These are phyloP conservation scores for Deilephila porcellus DNA, from an alignment of 2,888 invertebrate genomes.

Conservation along the genomic window DNA sequence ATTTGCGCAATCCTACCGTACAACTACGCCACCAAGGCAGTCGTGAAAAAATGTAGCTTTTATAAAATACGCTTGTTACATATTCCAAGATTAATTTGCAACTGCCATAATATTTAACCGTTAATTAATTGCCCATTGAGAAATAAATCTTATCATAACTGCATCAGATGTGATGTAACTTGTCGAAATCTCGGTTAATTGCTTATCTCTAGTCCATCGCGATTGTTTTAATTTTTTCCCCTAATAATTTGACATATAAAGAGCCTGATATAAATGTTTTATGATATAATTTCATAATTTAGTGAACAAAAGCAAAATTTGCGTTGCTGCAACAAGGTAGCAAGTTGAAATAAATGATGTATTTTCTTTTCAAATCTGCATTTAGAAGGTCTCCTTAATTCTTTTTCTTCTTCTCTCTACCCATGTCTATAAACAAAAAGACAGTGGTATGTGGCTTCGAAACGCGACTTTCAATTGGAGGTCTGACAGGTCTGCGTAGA, in stretches of 20 bases:
- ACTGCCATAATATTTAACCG: conserved; percentile 26
- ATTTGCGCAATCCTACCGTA: too few species aligned
- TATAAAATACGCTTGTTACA: not conserved
- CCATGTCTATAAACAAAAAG: too few species aligned
- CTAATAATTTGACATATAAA: conserved; percentile 4
- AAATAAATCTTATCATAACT: conserved; percentile 49
- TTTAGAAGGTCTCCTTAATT: too few species aligned
- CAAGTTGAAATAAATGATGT: too few species aligned
- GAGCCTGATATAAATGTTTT: not conserved
- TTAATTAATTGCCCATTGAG: conserved; percentile 45
- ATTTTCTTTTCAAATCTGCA: too few species aligned
- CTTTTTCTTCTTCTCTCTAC: too few species aligned
- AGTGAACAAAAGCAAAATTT: not conserved
- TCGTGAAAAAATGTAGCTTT: not conserved
- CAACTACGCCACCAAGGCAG: too few species aligned
- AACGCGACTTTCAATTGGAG: too few species aligned
- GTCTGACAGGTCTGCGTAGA: too few species aligned
- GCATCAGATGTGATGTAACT: conserved; percentile 32
- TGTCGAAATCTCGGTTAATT: conserved; percentile 23
- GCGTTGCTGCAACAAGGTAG: not conserved
- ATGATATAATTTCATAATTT: not conserved
- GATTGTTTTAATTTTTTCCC: conserved; percentile 2
- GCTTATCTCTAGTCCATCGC: conserved; percentile 11
- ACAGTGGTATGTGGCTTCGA: too few species aligned
- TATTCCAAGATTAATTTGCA: not conserved